Evolutionary conservation across 2,797 vertebrate genomes (phyloP).

Genomic region (Anguilla anguilla): DNA sequence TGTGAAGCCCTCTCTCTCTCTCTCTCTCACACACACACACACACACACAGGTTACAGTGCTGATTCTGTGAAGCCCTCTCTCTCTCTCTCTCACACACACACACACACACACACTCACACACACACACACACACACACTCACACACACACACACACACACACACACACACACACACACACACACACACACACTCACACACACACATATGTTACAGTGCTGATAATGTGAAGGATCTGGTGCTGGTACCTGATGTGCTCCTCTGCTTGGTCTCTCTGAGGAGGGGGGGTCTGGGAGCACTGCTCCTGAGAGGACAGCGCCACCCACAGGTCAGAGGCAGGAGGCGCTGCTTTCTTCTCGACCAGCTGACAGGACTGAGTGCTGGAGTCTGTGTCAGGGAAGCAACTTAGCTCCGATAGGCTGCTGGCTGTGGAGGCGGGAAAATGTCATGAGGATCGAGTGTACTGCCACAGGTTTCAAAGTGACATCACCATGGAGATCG

Average conservation of each 20-base stretch:
- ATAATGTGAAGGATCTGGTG: neutral
- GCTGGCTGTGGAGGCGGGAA: constrained; percentile 66
- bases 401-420: constrained; percentile 96
- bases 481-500: neutral
- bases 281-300: constrained; percentile 56
- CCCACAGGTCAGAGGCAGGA: constrained; percentile 76
- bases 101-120: neutral
- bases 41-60: too few species aligned
- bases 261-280: constrained; percentile 54
- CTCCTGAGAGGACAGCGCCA: constrained; percentile 58
- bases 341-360: constrained; percentile 84
- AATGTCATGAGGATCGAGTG: constrained; percentile 18
- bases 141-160: too few species aligned
- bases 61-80: too few species aligned
- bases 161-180: too few species aligned
- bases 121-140: too few species aligned
- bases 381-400: constrained; percentile 81
- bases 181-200: neutral
- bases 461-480: neutral
- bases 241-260: constrained; percentile 68
- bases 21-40: too few species aligned
- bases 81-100: too few species aligned
- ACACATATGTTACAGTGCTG: neutral
- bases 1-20: too few species aligned
- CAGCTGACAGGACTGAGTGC: constrained; percentile 85